Percentiles rank a stretch among this genome's conserved stretches.
Conservation (phyloP, 2,888 invertebrate genomes). For the Baronia brevicornis region DNA sequence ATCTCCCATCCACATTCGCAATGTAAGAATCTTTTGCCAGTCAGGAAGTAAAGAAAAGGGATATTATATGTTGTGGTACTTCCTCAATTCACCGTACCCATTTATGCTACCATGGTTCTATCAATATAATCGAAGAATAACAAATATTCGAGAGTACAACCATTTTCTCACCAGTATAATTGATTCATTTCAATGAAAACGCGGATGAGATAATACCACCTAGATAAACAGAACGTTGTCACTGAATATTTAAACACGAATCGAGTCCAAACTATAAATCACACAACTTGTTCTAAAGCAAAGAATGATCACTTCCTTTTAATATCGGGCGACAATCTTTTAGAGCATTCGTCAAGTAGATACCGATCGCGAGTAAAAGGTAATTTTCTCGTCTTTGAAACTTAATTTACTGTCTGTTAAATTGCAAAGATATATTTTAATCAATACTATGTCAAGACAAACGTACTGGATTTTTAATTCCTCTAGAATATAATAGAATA, state of each 20-base stretch:
- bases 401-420: slow-evolving; percentile 8
- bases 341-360: slow-evolving; percentile 21
- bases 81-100: too few species aligned
- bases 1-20: too few species aligned
- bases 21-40: too few species aligned
- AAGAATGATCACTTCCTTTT: slow-evolving; percentile 26
- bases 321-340: slow-evolving; percentile 24
- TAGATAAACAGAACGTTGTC: slow-evolving; percentile 11
- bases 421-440: slow-evolving; percentile 8
- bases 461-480: neutral
- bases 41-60: too few species aligned
- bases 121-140: too few species aligned
- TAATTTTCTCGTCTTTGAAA: slow-evolving; percentile 5
- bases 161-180: slow-evolving; percentile 2
- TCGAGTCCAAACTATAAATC: too few species aligned
- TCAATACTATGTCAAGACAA: neutral
- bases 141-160: too few species aligned
- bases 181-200: slow-evolving; percentile 1
- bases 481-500: too few species aligned
- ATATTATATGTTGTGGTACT: neutral
- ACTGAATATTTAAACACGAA: slow-evolving; percentile 1
- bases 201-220: slow-evolving; percentile 12
- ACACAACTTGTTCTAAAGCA: too few species aligned
- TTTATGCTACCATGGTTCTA: too few species aligned
- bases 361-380: slow-evolving; percentile 5